Evolutionary conservation across 2,113 vertebrate genomes (phyloP).

Genomic region (zebrafish (Danio rerio)): DNA sequence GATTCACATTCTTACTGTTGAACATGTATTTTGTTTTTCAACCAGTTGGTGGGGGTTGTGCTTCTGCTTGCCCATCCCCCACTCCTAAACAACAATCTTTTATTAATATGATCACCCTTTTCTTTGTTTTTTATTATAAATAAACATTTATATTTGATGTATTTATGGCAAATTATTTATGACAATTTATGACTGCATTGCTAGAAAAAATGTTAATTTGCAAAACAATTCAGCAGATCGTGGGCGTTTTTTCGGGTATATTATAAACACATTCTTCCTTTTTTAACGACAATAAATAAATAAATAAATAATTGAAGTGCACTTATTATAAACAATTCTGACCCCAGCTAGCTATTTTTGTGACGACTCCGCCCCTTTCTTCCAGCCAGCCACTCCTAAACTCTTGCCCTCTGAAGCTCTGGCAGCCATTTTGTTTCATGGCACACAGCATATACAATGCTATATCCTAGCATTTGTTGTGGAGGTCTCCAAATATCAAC

Average conservation of each 20-base stretch:
- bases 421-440: conserved; percentile 61
- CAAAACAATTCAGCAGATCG: neutral
- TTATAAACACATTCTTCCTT: neutral
- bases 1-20: no score
- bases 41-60: no score
- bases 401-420: conserved; percentile 29
- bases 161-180: neutral
- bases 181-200: neutral
- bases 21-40: no score
- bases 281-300: neutral
- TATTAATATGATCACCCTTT: no score
- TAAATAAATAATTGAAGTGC: neutral
- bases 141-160: neutral
- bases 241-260: neutral
- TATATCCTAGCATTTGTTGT: no score
- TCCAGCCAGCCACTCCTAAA: conserved; percentile 41
- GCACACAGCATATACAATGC: conserved; percentile 15
- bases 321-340: neutral
- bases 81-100: no score
- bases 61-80: no score
- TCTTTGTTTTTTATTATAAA: neutral
- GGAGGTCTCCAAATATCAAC: no score
- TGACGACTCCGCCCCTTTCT: conserved; percentile 2
- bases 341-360: neutral
- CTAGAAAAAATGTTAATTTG: neutral